Percentiles rank a stretch among this genome's conserved stretches.
phyloP scores from a whole-genome alignment of 2,888 invertebrate species.

The Anagyrus pseudococci region DNA sequence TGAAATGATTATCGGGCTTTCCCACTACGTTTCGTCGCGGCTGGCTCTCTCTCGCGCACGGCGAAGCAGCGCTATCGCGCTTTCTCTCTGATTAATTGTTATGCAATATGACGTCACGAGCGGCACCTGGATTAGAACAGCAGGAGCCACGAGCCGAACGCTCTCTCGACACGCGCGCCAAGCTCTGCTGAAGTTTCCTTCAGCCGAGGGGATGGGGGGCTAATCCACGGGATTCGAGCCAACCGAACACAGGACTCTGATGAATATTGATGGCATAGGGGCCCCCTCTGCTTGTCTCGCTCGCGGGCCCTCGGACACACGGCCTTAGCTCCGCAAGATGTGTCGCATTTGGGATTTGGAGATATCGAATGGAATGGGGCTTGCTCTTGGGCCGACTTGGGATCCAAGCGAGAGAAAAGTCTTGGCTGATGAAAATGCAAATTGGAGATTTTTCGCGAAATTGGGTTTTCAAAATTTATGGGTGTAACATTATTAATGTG shows the following conservation, averaged over 20 bases:
- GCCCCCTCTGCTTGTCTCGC: slow-evolving; percentile 42
- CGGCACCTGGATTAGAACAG: slow-evolving; percentile 56
- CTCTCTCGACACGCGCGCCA: neutral
- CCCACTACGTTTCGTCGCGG: slow-evolving; percentile 50
- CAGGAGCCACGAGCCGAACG: slow-evolving; percentile 32
- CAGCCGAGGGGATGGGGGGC: slow-evolving; percentile 8
- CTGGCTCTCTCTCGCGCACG: slow-evolving; percentile 9
- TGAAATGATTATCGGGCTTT: slow-evolving; percentile 62
- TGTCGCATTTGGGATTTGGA: slow-evolving; percentile 6
- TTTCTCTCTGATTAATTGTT: slow-evolving; percentile 60
- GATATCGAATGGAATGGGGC: neutral
- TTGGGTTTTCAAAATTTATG: no score
- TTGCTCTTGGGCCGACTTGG: neutral
- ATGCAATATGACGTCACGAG: slow-evolving; percentile 62
- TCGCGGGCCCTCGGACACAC: neutral
- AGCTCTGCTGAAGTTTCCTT: neutral
- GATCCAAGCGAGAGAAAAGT: no score
- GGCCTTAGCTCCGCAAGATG: slow-evolving; percentile 52
- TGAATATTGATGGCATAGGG: slow-evolving; percentile 59
- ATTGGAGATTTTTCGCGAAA: no score
- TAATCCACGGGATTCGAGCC: slow-evolving; percentile 55
- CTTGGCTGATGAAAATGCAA: no score
- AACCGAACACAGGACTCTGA: slow-evolving; percentile 61
- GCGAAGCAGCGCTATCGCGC: slow-evolving; percentile 52
- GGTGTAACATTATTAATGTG: no score